These are phyloP conservation scores for Cynaeus angustus DNA, from an alignment of 2,888 invertebrate genomes.

Conservation along the genomic window DNA sequence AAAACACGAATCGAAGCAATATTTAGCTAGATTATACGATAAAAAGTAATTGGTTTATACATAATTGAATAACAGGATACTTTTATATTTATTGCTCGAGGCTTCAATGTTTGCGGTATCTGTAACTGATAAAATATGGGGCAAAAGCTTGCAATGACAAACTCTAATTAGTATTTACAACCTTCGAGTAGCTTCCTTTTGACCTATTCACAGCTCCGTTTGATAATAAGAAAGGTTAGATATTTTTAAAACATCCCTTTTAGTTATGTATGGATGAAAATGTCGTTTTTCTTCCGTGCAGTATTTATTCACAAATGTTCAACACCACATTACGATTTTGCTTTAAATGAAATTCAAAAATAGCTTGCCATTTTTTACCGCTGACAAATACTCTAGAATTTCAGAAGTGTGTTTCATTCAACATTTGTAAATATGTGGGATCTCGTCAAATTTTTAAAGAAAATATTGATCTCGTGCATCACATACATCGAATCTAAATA, in stretches of 20 bases:
- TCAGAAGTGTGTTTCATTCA: too few relatives aligned
- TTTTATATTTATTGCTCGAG: background rate
- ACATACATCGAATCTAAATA: too few relatives aligned
- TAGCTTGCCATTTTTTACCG: too few relatives aligned
- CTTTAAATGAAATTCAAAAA: too few relatives aligned
- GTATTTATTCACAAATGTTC: too few relatives aligned
- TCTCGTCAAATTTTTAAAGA: too few relatives aligned
- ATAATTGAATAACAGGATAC: background rate
- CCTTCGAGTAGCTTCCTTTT: background rate
- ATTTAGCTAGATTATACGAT: slow-evolving; percentile 21
- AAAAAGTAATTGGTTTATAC: slow-evolving; percentile 18
- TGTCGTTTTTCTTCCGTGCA: too few relatives aligned
- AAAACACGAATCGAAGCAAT: slow-evolving; percentile 20
- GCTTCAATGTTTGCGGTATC: background rate
- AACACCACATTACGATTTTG: too few relatives aligned
- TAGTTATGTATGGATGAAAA: background rate
- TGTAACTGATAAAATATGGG: slow-evolving; percentile 3
- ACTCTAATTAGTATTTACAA: background rate
- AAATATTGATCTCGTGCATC: too few relatives aligned
- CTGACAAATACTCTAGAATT: too few relatives aligned
- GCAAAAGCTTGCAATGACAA: background rate
- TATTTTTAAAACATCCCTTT: background rate
- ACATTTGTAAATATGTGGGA: too few relatives aligned
- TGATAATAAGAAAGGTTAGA: background rate
- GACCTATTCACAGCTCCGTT: background rate